A percentile compares a stretch with the other conserved stretches of the same genome.
These are phyloP conservation scores for Gymnothorax reevesii DNA, from an alignment of 2,797 vertebrate species.

Conservation along the genomic window DNA sequence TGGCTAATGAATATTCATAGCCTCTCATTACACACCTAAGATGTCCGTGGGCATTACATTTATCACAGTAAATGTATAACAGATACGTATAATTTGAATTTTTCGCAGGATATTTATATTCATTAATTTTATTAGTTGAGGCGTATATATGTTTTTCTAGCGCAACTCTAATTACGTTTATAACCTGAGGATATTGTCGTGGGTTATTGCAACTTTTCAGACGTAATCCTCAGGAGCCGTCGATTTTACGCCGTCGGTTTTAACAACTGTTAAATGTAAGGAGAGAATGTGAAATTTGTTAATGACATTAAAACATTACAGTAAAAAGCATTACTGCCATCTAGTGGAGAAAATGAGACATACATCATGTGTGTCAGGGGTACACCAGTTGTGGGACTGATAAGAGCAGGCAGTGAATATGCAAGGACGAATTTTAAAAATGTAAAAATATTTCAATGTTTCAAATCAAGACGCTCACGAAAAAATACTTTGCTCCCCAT, in stretches of 20 bases:
- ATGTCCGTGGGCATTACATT: neutral
- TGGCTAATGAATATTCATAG: neutral
- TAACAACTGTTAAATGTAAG: neutral
- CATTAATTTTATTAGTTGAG: neutral
- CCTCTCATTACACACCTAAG: neutral
- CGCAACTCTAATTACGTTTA: neutral
- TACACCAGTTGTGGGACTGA: neutral
- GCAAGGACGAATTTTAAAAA: neutral
- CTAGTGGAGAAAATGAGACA: conserved; percentile 13
- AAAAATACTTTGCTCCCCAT: neutral
- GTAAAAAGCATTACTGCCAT: conserved; percentile 2
- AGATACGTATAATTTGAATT: neutral
- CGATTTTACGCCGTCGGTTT: neutral
- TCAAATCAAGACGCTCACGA: neutral
- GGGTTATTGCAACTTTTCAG: neutral
- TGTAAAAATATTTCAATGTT: neutral
- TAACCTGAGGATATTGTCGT: neutral
- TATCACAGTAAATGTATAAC: neutral
- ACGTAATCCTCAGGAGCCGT: neutral
- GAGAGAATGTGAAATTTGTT: conserved; percentile 7
- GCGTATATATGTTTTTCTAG: neutral
- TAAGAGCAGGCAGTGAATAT: neutral
- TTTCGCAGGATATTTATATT: neutral
- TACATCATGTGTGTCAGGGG: neutral
- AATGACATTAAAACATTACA: neutral